A percentile compares a stretch with the other conserved stretches of the same genome.
Evolutionary conservation across 2,113 vertebrate genomes (phyloP).

Genomic region (Paralichthys olivaceus): DNA sequence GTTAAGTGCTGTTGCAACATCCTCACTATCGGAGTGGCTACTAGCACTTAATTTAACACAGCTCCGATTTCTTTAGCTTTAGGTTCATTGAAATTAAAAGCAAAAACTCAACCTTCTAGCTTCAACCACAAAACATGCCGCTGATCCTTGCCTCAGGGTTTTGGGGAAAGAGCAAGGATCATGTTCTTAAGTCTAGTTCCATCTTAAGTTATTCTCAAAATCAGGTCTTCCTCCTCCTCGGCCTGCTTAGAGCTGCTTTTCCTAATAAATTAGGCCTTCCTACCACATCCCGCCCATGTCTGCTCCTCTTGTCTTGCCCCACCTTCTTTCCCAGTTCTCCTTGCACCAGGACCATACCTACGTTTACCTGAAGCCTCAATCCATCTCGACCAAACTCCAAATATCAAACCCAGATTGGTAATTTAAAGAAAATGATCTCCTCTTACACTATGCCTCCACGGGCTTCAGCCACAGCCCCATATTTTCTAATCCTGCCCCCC

Average conservation of each 20-base stretch:
- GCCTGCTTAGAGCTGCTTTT: neutral
- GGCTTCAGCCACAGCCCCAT: slow-evolving; percentile 22
- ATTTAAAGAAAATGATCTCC: neutral
- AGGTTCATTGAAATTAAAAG: too few species aligned
- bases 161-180: too few species aligned
- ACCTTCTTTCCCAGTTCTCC: slow-evolving; percentile 1
- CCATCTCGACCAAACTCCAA: slow-evolving; percentile 1
- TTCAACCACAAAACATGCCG: neutral
- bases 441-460: neutral
- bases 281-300: slow-evolving; percentile 6
- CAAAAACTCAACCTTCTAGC: too few species aligned
- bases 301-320: slow-evolving; percentile 4
- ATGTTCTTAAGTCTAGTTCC: too few species aligned
- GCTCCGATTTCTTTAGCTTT: neutral
- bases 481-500: neutral
- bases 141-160: neutral
- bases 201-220: too few species aligned
- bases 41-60: neutral
- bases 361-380: neutral
- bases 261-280: slow-evolving; percentile 4
- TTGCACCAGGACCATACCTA: neutral
- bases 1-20: slow-evolving; percentile 33
- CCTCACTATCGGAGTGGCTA: slow-evolving; percentile 46
- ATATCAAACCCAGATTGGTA: neutral
- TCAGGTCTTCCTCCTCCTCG: too few species aligned